Evolutionary conservation across 1,140 invertebrate species (phyloP).

Genomic region (Hyles euphorbiae): DNA sequence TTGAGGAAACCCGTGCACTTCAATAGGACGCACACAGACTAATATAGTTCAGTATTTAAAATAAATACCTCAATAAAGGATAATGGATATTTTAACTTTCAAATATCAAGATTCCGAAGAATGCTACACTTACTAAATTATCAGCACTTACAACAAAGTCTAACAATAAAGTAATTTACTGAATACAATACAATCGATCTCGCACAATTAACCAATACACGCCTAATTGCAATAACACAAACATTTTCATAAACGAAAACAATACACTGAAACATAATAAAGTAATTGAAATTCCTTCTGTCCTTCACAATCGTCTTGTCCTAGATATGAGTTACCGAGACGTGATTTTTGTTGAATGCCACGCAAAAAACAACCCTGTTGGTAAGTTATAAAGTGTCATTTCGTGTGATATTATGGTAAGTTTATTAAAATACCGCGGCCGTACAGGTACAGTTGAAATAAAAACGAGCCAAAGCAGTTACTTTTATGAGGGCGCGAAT

Average conservation of each 20-base stretch:
- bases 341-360: slow-evolving; percentile 37
- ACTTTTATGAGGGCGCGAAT: slow-evolving; percentile 75
- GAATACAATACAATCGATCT: no score
- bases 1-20: no score
- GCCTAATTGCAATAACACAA: no score
- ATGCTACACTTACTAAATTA: no score
- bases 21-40: no score
- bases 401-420: slow-evolving; percentile 28
- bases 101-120: no score
- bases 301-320: slow-evolving; percentile 65
- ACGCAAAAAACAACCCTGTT: slow-evolving; percentile 30
- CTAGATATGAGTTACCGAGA: slow-evolving; percentile 69
- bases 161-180: no score
- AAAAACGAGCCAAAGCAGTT: slow-evolving; percentile 74
- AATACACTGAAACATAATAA: slow-evolving; percentile 56
- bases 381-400: slow-evolving; percentile 22
- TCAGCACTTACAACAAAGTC: no score
- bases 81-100: no score
- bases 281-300: slow-evolving; percentile 72
- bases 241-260: slow-evolving; percentile 17
- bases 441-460: slow-evolving; percentile 74
- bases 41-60: no score
- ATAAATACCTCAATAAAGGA: no score
- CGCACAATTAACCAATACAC: slow-evolving; percentile 1
- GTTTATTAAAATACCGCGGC: slow-evolving; percentile 75